These are phyloP conservation scores for Xylota sylvarum DNA, from an alignment of 2,888 invertebrate genomes.

Conservation along the genomic window DNA sequence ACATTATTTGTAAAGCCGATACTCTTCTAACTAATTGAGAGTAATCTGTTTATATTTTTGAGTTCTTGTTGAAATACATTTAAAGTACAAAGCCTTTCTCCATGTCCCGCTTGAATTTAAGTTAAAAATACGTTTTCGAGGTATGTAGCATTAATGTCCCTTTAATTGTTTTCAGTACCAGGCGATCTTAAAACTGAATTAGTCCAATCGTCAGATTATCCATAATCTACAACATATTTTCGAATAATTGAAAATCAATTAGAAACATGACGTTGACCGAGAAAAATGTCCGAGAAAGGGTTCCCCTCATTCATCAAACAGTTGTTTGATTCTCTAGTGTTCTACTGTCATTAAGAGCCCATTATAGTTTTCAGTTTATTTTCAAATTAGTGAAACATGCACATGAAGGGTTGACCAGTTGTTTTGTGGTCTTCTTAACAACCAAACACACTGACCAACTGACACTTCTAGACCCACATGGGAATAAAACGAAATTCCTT, in stretches of 20 bases:
- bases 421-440: slow-evolving; percentile 18
- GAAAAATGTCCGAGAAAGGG: slow-evolving; percentile 25
- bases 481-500: slow-evolving; percentile 7
- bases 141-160: neutral
- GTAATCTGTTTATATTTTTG: too few relatives aligned
- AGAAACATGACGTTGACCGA: neutral
- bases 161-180: slow-evolving; percentile 3
- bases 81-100: too few relatives aligned
- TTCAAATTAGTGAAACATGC: slow-evolving; percentile 52
- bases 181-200: slow-evolving; percentile 11
- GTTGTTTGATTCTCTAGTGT: slow-evolving; percentile 45
- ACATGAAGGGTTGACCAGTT: slow-evolving; percentile 48
- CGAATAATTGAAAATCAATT: slow-evolving; percentile 50
- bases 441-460: slow-evolving; percentile 43
- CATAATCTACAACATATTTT: slow-evolving; percentile 25
- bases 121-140: neutral
- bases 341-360: slow-evolving; percentile 45
- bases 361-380: slow-evolving; percentile 51
- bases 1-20: too few relatives aligned
- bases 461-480: slow-evolving; percentile 44
- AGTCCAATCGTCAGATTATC: slow-evolving; percentile 33
- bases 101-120: too few relatives aligned
- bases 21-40: too few relatives aligned
- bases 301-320: slow-evolving; percentile 33
- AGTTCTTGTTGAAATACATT: too few relatives aligned